Base-by-base conservation (phyloP, 2,888 invertebrate genomes). In the Pterobdella sp. region DNA sequence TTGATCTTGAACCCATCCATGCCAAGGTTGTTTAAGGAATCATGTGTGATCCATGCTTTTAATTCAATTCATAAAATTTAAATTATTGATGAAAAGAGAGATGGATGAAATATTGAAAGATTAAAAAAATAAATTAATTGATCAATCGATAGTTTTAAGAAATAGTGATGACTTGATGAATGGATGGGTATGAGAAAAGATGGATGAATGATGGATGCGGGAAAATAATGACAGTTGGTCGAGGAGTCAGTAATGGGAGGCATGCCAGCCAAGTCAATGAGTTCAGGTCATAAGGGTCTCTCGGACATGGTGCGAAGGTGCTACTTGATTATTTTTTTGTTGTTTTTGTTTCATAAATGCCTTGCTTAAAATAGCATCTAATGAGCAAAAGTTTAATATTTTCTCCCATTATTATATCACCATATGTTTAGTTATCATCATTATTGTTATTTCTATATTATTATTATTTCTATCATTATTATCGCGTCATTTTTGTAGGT, bases 141-240 rank as follows among this genome's bases (percentile, higher is more conserved):
- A 42, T 42, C 10, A 18, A 42, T 42, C 10, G 18, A 42, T 42
- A 18, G 42, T 14, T 42, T 14, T 7, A 42, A 14, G 42, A 18
- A 42, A 14, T 7, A 42, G 18, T 42, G 42, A 18, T 14, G 7
- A 18, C 7, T 7, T 7, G 10, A 65, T 65, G 1, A 31, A 65
- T 65, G 65, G 29, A 10, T 65, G 56, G 2, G 29, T 56, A 29
- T 56, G 29, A 26, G 56, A 26, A 56, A 26, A 32, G 29, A 65
- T 65, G 65, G 29, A 65, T 65, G 65, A 31, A 65, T 65, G 65
- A 31, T 26, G 22, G 65, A 65, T 22, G 65, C 1, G 29, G 29
- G 26, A 22, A 65, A 26, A 32, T 65, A 29, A n/a, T 18, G 31
- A 29, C 29, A 49, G 36, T 31, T 26, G 32, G 32, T 37, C 2